Base-by-base conservation (phyloP, 2,113 vertebrate genomes). In the Furnarius figulus region DNA sequence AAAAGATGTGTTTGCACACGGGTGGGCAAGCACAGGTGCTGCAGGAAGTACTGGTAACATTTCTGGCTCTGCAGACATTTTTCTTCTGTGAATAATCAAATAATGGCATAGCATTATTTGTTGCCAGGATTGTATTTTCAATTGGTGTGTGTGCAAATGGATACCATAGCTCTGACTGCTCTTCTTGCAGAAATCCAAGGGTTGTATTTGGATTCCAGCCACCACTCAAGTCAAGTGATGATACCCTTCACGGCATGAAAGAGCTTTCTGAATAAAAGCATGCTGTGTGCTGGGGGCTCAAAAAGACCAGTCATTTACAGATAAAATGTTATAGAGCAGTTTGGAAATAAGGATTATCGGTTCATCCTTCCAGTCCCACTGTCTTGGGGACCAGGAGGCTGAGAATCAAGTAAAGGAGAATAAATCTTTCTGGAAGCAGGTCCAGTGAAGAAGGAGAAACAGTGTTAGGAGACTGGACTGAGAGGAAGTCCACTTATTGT, bases 101-200 rank as follows among this genome's bases (percentile, higher is more conserved):
- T 30, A n/a, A 21, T 65, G 66, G 17, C 39, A 37, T 21, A 50
- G 20, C 8, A 6, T 58, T 40, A 40, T 83, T 82, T 62, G 8
- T 24, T 71, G 50, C 61, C 37, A 56, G 47, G 23, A 47, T 16
- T 15, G 2, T 23, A 28, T 72, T 87, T 85, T 42, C 65, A 53
- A 44, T 1, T 3, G 10, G 2, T 23, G 13, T 68, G 13, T 68
- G 14, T 53, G 31, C 20, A n/a, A 65, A 82, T 2, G 6, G 21
- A 4, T 78, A 19, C 19, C 2, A 1, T 8, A 22, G 56, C 55
- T 42, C 9, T 67, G 70, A 17, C 39, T 0, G 0, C 1, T 2
- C 44, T 47, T 53, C 28, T 73, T 17, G 3, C 31, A 46, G 52
- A 23, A 89, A 62, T 77, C 37, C 19, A 63, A 20, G 33, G 25